phyloP scores from a whole-genome alignment of 35 echinoderm and acorn worm species.

The Hemicentrotus pulcherrimus region DNA sequence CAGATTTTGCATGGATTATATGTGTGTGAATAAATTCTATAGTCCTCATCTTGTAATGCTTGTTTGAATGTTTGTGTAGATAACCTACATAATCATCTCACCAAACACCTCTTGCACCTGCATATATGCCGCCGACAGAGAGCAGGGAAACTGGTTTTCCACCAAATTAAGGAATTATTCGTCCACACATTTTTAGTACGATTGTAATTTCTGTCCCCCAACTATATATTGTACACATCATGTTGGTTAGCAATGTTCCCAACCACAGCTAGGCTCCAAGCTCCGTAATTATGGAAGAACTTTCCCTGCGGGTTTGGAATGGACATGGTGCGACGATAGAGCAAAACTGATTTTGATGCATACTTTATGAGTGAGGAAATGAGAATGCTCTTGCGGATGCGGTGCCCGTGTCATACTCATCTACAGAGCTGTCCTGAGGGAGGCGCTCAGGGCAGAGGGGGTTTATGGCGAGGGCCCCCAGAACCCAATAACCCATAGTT shows the following conservation, averaged over 20 bases:
- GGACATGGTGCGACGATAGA: neutral
- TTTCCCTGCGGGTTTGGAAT: neutral
- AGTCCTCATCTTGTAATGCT: no score
- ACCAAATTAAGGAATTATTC: no score
- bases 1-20: no score
- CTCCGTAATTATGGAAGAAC: neutral
- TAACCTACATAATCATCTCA: no score
- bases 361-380: neutral
- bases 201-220: neutral
- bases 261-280: neutral
- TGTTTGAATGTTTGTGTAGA: no score
- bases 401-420: neutral
- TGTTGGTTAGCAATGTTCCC: neutral
- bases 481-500: neutral
- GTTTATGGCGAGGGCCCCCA: neutral
- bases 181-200: no score
- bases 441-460: neutral
- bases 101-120: no score
- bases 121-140: no score
- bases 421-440: neutral
- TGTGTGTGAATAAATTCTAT: no score
- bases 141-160: no score
- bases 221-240: neutral
- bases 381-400: neutral
- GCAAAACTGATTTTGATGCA: constrained; percentile 12